phyloP scores from a whole-genome alignment of 2,888 invertebrate genomes.

The Ferrisia virgata region DNA sequence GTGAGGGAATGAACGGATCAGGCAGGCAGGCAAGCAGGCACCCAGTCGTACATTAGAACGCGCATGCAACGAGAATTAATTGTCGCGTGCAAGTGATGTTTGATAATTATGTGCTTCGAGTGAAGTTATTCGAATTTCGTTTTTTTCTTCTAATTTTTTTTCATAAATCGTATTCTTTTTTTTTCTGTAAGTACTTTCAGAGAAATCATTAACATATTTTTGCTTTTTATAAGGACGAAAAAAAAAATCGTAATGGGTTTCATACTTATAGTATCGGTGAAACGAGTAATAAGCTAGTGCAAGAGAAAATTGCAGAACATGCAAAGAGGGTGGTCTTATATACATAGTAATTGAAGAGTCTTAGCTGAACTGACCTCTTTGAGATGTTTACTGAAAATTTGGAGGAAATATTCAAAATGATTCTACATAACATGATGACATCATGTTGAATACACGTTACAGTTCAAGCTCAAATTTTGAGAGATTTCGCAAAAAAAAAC shows the following conservation, averaged over 20 bases:
- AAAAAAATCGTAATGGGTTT: not conserved
- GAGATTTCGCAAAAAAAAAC: no score
- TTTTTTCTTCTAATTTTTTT: not conserved
- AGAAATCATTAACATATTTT: not conserved
- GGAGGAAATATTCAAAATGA: no score
- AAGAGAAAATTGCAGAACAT: no score
- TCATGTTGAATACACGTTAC: no score
- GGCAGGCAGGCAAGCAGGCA: not conserved
- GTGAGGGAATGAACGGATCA: not conserved
- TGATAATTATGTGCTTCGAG: conserved; percentile 8
- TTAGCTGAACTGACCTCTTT: no score
- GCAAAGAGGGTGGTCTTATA: no score
- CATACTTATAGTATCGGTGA: not conserved
- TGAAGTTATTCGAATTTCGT: not conserved
- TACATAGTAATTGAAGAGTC: no score
- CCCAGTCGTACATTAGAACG: not conserved
- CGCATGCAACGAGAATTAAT: not conserved
- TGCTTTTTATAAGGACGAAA: not conserved
- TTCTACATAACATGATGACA: no score
- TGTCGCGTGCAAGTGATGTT: conserved; percentile 12
- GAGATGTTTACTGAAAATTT: no score
- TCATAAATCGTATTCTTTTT: conserved; percentile 2
- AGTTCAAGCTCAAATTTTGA: no score
- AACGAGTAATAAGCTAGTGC: no score
- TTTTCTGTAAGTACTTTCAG: not conserved